Conservation (phyloP, 2,113 vertebrate species). For the Corythornis madagascariensis region DNA sequence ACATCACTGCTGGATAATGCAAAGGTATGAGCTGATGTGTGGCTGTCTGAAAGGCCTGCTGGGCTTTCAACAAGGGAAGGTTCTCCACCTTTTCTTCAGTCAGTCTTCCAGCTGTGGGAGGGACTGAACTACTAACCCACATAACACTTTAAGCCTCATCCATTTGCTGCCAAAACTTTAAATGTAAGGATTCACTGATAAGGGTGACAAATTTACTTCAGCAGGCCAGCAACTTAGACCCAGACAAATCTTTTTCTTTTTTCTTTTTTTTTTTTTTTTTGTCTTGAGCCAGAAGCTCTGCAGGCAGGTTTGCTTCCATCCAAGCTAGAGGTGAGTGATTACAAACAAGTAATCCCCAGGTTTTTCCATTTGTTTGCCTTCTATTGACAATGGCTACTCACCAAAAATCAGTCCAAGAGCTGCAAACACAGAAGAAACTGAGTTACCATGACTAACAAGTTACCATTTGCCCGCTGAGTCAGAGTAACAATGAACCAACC, state of each 20-base stretch:
- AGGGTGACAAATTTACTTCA: neutral
- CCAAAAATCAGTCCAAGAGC: neutral
- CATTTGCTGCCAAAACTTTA: neutral
- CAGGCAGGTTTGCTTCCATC: neutral
- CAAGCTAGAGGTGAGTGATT: neutral
- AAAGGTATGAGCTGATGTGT: neutral
- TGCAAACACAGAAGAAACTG: neutral
- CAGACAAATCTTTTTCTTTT: neutral
- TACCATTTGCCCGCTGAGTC: neutral
- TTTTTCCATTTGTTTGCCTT: neutral
- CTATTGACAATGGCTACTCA: neutral
- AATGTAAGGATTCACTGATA: neutral
- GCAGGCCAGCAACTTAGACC: neutral
- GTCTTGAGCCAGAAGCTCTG: neutral
- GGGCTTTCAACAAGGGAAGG: neutral
- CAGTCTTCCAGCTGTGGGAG: neutral
- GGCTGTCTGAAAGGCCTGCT: neutral
- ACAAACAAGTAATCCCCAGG: neutral
- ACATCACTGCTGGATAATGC: rapidly evolving
- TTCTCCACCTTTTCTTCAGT: neutral
- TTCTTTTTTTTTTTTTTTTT: neutral
- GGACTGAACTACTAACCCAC: neutral
- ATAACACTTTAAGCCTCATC: neutral
- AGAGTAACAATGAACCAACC: neutral
- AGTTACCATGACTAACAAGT: conserved; percentile 17